Evolutionary conservation across 1,140 invertebrate species (phyloP).

Genomic region (Oryctes rhinoceros): DNA sequence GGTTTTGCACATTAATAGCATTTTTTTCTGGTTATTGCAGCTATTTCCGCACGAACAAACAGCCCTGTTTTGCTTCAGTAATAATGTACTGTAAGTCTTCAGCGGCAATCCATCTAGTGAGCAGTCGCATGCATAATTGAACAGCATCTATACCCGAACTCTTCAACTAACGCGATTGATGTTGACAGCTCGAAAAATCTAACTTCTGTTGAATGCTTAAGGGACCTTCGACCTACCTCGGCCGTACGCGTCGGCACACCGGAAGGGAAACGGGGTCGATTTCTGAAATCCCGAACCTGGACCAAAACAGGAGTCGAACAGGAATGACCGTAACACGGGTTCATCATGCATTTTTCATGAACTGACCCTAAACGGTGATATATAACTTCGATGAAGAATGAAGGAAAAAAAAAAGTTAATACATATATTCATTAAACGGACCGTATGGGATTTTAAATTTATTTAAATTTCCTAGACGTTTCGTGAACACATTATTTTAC

Average conservation of each 20-base stretch:
- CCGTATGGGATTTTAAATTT: slow-evolving; percentile 35
- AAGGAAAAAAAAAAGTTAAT: slow-evolving; percentile 20
- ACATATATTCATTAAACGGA: slow-evolving; percentile 32
- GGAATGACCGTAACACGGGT: slow-evolving; percentile 22
- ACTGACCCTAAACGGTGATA: slow-evolving; percentile 26
- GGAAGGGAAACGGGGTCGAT: slow-evolving; percentile 15
- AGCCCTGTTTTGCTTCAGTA: not conserved
- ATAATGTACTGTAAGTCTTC: slow-evolving; percentile 30
- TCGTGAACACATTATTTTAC: not conserved
- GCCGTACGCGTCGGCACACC: slow-evolving; percentile 5
- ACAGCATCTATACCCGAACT: slow-evolving; percentile 15
- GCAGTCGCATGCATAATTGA: slow-evolving; percentile 33
- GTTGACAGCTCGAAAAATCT: slow-evolving; percentile 27
- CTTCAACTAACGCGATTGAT: slow-evolving; percentile 22
- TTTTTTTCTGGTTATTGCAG: not conserved
- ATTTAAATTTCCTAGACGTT: slow-evolving; percentile 28
- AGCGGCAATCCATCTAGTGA: slow-evolving; percentile 17
- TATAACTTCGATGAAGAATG: slow-evolving; percentile 25
- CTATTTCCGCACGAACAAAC: not conserved
- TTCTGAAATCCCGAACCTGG: slow-evolving; percentile 8
- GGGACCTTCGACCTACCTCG: slow-evolving; percentile 7
- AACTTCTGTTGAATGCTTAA: slow-evolving; percentile 22
- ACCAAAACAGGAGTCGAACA: slow-evolving; percentile 20
- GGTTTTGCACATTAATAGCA: not conserved
- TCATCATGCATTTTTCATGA: slow-evolving; percentile 36